Evolutionary conservation across 2,797 vertebrate genomes (phyloP).

Genomic region (Anisognathus igniventris): DNA sequence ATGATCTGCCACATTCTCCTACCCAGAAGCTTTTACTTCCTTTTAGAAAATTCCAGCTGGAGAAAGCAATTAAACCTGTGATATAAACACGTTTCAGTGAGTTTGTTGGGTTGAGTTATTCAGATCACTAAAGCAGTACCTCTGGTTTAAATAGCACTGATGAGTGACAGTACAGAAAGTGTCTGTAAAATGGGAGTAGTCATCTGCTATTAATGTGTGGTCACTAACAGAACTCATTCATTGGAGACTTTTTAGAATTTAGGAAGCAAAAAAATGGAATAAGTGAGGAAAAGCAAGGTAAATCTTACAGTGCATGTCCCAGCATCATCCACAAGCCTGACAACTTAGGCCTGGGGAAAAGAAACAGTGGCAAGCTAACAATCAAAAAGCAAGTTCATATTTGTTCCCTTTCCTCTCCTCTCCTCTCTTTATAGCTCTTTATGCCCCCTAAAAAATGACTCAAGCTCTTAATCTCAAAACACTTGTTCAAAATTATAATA

Average conservation of each 20-base stretch:
- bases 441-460: neutral
- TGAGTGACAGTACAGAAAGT: neutral
- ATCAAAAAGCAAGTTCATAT: neutral
- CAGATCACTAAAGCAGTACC: neutral
- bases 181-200: neutral
- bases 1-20: neutral
- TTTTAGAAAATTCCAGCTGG: neutral
- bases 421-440: neutral
- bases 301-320: neutral
- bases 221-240: neutral
- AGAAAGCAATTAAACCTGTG: neutral
- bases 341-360: neutral
- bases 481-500: neutral
- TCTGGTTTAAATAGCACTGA: neutral
- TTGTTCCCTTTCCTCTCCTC: neutral
- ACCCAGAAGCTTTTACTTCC: neutral
- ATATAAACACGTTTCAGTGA: neutral
- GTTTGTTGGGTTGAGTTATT: neutral
- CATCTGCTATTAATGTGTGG: neutral
- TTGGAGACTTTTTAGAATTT: neutral
- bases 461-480: neutral
- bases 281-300: neutral
- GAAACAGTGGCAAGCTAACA: neutral
- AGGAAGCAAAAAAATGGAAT: neutral
- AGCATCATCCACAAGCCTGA: neutral